These are phyloP conservation scores for Acanthosepion lycidas DNA, from an alignment of 2,888 invertebrate genomes.

Conservation along the genomic window DNA sequence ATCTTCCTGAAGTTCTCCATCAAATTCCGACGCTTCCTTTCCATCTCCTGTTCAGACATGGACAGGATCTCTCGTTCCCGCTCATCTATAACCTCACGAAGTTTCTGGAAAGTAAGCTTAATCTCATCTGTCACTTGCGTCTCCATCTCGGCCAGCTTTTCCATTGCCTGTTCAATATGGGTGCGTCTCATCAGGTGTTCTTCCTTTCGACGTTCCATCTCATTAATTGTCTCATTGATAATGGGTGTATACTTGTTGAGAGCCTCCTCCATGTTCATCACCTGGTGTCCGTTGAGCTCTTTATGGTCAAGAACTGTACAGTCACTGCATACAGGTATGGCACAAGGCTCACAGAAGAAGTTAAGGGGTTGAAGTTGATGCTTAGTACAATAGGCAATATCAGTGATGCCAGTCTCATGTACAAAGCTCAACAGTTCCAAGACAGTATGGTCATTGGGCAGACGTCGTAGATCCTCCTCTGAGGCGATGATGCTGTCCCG, in stretches of 20 bases:
- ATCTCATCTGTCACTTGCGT: constrained; percentile 65
- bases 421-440: constrained; percentile 67
- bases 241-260: constrained; percentile 69
- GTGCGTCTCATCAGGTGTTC: constrained; percentile 61
- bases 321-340: constrained; percentile 69
- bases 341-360: constrained; percentile 72
- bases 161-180: constrained; percentile 62
- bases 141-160: constrained; percentile 66
- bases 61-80: constrained; percentile 66
- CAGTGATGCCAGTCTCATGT: constrained; percentile 62
- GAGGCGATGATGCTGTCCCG: constrained; percentile 66
- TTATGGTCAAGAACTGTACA: constrained; percentile 71
- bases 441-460: constrained; percentile 70
- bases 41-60: constrained; percentile 65
- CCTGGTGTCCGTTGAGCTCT: constrained; percentile 65
- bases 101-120: constrained; percentile 64
- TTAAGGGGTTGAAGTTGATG: constrained; percentile 70
- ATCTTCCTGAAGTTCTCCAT: constrained; percentile 62
- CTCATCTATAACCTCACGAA: constrained; percentile 65
- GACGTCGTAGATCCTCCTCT: constrained; percentile 65
- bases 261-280: constrained; percentile 69
- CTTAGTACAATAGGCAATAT: constrained; percentile 67
- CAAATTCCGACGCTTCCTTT: constrained; percentile 63
- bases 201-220: constrained; percentile 60
- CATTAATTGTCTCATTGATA: constrained; percentile 63